Evolutionary conservation across 1,140 invertebrate genomes (phyloP), one percentile per base, ranked within the genome.

Genomic region (Sinonovacula constricta): DNA sequence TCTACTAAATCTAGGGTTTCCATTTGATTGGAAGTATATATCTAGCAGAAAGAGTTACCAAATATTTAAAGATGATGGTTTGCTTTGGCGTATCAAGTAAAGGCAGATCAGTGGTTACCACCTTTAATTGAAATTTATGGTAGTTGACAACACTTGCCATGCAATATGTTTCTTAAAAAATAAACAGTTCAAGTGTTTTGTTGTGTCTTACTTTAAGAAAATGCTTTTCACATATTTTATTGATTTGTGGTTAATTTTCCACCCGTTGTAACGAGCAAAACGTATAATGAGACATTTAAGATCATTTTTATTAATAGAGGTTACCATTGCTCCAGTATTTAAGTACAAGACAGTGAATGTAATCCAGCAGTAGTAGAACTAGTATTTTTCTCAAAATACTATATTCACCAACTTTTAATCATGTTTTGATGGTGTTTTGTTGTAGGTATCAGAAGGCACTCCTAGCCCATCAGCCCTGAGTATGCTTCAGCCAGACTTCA

Each of bases 381-480:
- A 53, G 2, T n/a, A n/a, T n/a, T 53, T 53, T 24, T 24, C 26
- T 18, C 51, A 53, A n/a, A 7, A 53, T n/a, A 1, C 51, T 53
- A n/a, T 2, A 18, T 24, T 7, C 26, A n/a, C 7, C 51, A 7
- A 24, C 2, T 24, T 18, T 1, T 24, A 2, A 30, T 60, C n/a
- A n/a, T n/a, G n/a, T 24, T 60, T 24, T 60, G 28, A 22, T 24
- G 15, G 18, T 22, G 57, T 18, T 65, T 34, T 49, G 33, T 66
- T 66, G 3, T 22, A 76, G 72, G 72, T 65, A 34, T 76, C 72
- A 28, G 72, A 76, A 67, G 72, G 72, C 2, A 76, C 72, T 36
- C 72, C 72, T 18, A 76, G 72, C 67, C 72, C 72, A 54, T 76
- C 72, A n/a, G 72, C 54, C 1, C 63, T 76, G 7, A 67, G 33